Base-by-base conservation (phyloP, 2,888 invertebrate species). In the Venustoraphidia nigricollis region DNA sequence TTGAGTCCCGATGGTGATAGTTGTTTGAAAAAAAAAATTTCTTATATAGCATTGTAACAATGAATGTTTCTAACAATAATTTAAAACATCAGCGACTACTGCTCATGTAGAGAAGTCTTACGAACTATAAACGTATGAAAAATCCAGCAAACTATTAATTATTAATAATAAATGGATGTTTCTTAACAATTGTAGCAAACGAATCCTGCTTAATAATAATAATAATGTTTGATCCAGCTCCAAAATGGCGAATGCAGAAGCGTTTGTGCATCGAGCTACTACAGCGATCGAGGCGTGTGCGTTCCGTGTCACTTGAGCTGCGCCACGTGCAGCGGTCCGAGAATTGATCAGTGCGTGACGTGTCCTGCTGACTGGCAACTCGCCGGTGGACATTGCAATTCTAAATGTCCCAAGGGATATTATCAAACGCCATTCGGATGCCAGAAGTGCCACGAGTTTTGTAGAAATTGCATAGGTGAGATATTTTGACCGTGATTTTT, bases 391-490 rank as follows among this genome's bases (percentile, higher is more conserved):
- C 85, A 88, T 63, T 90, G 90, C 58, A 81, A 86, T 57, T 83
- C 86, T 0, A 83, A 85, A 59, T 91, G 91, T 64, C 88, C 90
- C 0, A 83, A 85, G 66, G 88, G 88, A 39, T 89, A 85, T 67
- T 91, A 86, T 68, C 83, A 86, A 66, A 81, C 81, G 5, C 75
- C 78, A 53, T 85, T 78, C 57, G 87, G 86, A 9, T 92, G 92
- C 61, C 83, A 85, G 54, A 87, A 84, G 65, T 92, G 92, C 67
- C 89, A 90, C 69, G 85, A 87, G 65, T 86, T 85, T 60, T 92
- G 92, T 66, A 80, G 81, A 54, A 87, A 87, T 57, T 92, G 92
- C 64, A 81, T 81, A 62, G 91, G 91, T 79, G 66, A 62, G 62
- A 27, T 27, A 27, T 27, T 27, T 6, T 27, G 6, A 27, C 27